A percentile compares a stretch with the other conserved stretches of the same genome.
phyloP scores from a whole-genome alignment of 2,888 invertebrate genomes.

The Diogma glabrata region DNA sequence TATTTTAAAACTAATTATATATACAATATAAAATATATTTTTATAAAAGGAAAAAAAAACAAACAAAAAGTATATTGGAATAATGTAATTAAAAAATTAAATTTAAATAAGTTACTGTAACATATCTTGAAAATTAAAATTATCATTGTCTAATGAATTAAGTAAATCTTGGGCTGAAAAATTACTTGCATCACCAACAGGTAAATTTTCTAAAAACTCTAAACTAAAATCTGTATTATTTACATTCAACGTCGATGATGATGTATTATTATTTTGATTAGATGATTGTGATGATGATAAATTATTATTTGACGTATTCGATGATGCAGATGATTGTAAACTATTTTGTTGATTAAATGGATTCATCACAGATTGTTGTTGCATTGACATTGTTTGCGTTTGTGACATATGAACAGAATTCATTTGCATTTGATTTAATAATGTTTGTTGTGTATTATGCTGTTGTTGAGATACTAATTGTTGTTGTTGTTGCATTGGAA shows the following conservation, averaged over 20 bases:
- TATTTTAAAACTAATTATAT: too few species aligned
- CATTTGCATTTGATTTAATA: constrained; percentile 41
- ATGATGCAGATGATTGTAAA: constrained; percentile 19
- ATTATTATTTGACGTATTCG: constrained; percentile 15
- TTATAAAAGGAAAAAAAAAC: too few species aligned
- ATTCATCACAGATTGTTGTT: constrained; percentile 29
- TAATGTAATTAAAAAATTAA: too few species aligned
- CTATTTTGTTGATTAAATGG: constrained; percentile 18
- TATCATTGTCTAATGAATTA: constrained; percentile 69
- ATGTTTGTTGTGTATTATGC: constrained; percentile 23
- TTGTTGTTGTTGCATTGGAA: constrained; percentile 31
- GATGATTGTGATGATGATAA: constrained; percentile 31
- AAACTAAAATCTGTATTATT: constrained; percentile 57
- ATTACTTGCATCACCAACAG: constrained; percentile 59
- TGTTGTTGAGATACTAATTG: constrained; percentile 24
- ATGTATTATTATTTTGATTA: constrained; percentile 8
- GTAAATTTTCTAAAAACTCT: constrained; percentile 76
- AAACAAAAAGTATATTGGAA: too few species aligned
- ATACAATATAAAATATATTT: too few species aligned
- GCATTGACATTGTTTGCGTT: constrained; percentile 51
- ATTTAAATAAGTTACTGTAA: constrained; percentile 40
- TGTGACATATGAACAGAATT: constrained; percentile 59
- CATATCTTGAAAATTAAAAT: constrained; percentile 56
- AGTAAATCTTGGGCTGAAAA: constrained; percentile 73
- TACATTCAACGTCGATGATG: constrained; percentile 19